Evolutionary conservation across 1,140 invertebrate genomes (phyloP).

Genomic region (Platyscapa corneri): DNA sequence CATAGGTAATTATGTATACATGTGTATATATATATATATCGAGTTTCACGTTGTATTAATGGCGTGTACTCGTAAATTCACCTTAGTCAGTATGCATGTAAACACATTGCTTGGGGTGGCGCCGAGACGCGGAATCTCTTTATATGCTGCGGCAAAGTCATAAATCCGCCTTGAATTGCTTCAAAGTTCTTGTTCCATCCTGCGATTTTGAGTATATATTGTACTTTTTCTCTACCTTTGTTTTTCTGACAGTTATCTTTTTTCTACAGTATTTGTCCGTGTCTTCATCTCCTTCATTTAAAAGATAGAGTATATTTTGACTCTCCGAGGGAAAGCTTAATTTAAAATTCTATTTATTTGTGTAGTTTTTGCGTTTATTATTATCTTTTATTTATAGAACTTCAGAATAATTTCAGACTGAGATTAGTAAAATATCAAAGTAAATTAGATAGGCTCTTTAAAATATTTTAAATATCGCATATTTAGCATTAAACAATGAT

Average conservation of each 20-base stretch:
- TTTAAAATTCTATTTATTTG: no score
- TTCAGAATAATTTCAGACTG: no score
- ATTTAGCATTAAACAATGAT: no score
- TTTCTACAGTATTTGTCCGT: not conserved
- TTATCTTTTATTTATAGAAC: no score
- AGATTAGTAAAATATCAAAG: no score
- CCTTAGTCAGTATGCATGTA: not conserved
- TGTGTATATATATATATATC: not conserved
- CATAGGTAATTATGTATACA: no score
- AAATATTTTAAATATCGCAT: no score
- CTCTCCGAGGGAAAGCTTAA: no score
- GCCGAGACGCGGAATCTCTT: not conserved
- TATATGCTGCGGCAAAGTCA: not conserved
- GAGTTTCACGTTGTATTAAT: not conserved
- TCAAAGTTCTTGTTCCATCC: not conserved
- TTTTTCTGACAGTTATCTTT: not conserved
- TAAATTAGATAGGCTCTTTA: no score
- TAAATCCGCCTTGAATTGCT: conserved; percentile 8
- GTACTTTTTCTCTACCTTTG: no score
- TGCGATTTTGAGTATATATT: not conserved
- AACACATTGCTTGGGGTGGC: not conserved
- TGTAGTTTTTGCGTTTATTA: no score
- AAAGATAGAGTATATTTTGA: no score
- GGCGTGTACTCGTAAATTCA: not conserved
- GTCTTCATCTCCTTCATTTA: not conserved